Conservation (phyloP, 30 jellyfish, hydroid and myxozoan genomes). For the Nemopilema nomurai region DNA sequence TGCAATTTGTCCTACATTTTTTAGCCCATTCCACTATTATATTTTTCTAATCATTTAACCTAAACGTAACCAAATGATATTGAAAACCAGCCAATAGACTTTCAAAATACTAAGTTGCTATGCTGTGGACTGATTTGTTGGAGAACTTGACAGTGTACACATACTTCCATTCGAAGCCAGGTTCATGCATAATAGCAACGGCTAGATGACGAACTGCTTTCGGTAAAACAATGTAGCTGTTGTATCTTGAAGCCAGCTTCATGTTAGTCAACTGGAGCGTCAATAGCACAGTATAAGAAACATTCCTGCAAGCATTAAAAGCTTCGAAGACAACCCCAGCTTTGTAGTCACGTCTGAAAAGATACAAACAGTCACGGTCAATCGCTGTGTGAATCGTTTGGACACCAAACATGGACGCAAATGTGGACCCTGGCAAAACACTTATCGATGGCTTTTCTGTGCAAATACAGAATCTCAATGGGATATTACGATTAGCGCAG, state of each 20-base stretch:
- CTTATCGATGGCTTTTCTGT: not conserved
- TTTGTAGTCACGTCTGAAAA: conserved; percentile 31
- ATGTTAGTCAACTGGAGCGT: conserved; percentile 36
- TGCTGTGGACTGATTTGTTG: no score
- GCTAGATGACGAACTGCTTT: conserved; percentile 31
- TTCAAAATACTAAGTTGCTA: no score
- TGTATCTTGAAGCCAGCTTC: conserved; percentile 27
- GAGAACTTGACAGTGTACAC: conserved; percentile 17
- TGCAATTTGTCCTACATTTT: no score
- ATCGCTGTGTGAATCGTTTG: conserved; percentile 8
- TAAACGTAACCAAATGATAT: no score
- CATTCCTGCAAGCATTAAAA: conserved; percentile 50
- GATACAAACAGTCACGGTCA: conserved; percentile 35
- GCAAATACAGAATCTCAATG: conserved; percentile 50
- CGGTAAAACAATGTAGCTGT: conserved; percentile 17
- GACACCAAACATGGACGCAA: conserved; percentile 39
- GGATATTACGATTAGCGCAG: conserved; percentile 49
- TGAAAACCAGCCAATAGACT: no score
- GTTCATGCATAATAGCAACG: conserved; percentile 5
- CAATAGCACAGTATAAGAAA: conserved; percentile 31
- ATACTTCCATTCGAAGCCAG: conserved; percentile 51
- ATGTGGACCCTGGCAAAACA: conserved; percentile 22
- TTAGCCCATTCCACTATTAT: no score
- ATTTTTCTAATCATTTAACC: no score
- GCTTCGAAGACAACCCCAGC: conserved; percentile 74